Conservation (phyloP, 1,140 invertebrate species). For the Drosophila seguyi region DNA sequence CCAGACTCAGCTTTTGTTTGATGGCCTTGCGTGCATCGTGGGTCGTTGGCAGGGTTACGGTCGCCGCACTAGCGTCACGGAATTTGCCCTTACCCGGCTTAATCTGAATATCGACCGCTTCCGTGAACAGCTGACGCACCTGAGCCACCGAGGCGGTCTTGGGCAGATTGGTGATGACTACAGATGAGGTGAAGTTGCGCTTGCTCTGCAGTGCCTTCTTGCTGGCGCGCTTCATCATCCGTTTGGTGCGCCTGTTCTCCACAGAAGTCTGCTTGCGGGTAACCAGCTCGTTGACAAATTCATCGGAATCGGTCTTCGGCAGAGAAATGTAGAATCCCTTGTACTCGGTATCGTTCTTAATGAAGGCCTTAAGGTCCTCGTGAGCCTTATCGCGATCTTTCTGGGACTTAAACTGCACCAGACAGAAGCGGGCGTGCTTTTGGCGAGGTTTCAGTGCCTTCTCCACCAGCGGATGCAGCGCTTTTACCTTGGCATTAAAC, state of each 20-base stretch:
- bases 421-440: conserved; percentile 76
- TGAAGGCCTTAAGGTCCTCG: conserved; percentile 45
- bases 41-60: conserved; percentile 73
- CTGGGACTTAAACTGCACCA: conserved; percentile 66
- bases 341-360: conserved; percentile 41
- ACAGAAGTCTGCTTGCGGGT: conserved; percentile 65
- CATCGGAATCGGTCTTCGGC: conserved; percentile 74
- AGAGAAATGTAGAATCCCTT: conserved; percentile 61
- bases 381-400: conserved; percentile 64
- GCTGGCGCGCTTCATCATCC: conserved; percentile 58
- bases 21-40: conserved; percentile 66
- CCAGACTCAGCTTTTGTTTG: conserved; percentile 59
- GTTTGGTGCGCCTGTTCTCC: conserved; percentile 69
- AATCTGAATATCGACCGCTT: conserved; percentile 77
- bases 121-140: conserved; percentile 68
- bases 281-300: conserved; percentile 73
- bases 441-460: conserved; percentile 73
- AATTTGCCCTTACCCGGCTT: conserved; percentile 68
- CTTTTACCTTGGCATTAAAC: conserved; percentile 58
- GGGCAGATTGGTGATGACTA: conserved; percentile 76
- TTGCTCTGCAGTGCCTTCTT: conserved; percentile 50
- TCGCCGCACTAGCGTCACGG: conserved; percentile 66
- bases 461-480: conserved; percentile 58
- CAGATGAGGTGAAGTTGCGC: conserved; percentile 68
- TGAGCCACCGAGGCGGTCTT: conserved; percentile 62